Conservation (phyloP, 1,140 invertebrate genomes). For the Drosophila teissieri region DNA sequence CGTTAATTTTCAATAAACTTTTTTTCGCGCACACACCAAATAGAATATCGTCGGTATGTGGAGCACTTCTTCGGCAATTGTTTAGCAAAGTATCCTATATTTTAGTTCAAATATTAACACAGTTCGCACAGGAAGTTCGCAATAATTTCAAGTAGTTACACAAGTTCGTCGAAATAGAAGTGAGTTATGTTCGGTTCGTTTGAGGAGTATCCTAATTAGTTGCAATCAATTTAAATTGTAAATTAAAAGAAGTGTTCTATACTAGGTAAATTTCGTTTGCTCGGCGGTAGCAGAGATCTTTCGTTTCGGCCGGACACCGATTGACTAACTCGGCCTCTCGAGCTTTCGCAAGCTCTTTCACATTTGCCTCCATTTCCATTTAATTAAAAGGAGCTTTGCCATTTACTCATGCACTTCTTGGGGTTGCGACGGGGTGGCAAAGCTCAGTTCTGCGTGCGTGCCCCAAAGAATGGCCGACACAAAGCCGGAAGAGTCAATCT, state of each 20-base stretch:
- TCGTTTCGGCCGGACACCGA: constrained; percentile 85
- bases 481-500: constrained; percentile 63
- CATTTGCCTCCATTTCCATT: constrained; percentile 57
- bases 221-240: constrained; percentile 42
- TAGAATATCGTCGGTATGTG: constrained; percentile 51
- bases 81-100: constrained; percentile 21
- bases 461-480: constrained; percentile 29
- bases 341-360: constrained; percentile 72
- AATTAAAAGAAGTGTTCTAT: constrained; percentile 53
- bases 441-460: constrained; percentile 37
- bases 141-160: constrained; percentile 3
- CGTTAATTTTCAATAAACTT: constrained; percentile 39
- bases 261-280: constrained; percentile 67
- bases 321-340: constrained; percentile 69
- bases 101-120: constrained; percentile 19
- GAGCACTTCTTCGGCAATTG: constrained; percentile 49
- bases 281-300: constrained; percentile 78
- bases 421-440: constrained; percentile 27
- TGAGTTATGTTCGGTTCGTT: constrained; percentile 26
- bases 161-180: constrained; percentile 32
- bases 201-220: constrained; percentile 31
- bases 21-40: constrained; percentile 37
- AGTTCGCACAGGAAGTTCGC: constrained; percentile 27
- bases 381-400: constrained; percentile 76
- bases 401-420: constrained; percentile 68